phyloP scores from a whole-genome alignment of 2,113 vertebrate genomes.

The Chaetodon auriga region DNA sequence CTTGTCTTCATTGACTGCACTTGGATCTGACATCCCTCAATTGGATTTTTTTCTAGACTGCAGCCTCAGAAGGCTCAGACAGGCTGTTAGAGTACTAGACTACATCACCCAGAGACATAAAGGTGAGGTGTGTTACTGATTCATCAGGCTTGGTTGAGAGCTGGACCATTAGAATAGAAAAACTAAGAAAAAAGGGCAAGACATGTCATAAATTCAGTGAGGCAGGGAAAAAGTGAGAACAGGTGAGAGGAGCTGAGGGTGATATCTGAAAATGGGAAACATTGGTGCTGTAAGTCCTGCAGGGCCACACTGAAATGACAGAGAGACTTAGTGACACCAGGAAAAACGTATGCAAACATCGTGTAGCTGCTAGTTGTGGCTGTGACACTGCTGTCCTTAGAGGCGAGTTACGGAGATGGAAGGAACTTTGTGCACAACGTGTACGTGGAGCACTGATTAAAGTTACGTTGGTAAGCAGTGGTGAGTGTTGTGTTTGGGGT shows the following conservation, averaged over 20 bases:
- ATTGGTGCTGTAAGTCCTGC: not conserved
- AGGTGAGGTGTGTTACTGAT: not conserved
- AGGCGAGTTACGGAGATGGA: not conserved
- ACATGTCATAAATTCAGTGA: too few species aligned
- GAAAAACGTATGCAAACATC: not conserved
- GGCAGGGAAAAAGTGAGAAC: too few species aligned
- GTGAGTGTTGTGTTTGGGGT: not conserved
- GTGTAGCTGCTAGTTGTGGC: not conserved
- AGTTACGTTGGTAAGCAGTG: not conserved
- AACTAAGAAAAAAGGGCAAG: not conserved
- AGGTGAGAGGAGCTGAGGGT: too few species aligned
- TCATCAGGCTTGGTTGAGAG: not conserved
- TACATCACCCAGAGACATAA: not conserved
- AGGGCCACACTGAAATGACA: not conserved
- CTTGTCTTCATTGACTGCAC: not conserved
- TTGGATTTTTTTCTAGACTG: not conserved
- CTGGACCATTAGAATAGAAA: not conserved
- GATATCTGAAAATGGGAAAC: not conserved
- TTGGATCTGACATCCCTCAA: not conserved
- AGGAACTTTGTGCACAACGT: not conserved
- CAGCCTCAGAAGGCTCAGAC: not conserved
- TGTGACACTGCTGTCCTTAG: not conserved
- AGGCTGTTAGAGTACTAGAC: not conserved
- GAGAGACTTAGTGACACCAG: not conserved
- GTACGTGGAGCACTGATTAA: not conserved